These are phyloP conservation scores for Haemorhous mexicanus DNA, from an alignment of 2,113 vertebrate species.

Conservation along the genomic window DNA sequence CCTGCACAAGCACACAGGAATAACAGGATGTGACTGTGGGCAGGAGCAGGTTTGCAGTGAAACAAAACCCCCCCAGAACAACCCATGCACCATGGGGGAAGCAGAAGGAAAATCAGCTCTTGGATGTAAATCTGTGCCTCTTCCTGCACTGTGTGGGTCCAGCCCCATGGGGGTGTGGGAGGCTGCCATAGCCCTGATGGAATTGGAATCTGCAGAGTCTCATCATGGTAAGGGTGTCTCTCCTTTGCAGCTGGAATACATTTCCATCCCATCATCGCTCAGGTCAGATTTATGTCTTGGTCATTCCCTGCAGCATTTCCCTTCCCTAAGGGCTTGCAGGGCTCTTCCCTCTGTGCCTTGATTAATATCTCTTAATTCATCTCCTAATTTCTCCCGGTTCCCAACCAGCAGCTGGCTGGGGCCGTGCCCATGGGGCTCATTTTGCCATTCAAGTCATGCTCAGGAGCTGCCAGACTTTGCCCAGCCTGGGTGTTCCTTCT, in stretches of 20 bases:
- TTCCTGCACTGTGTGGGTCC: background rate
- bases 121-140: background rate
- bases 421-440: rapidly evolving
- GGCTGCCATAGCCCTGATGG: rapidly evolving
- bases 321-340: background rate
- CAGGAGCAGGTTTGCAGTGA: background rate
- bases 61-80: background rate
- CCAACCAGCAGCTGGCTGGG: background rate
- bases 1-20: background rate
- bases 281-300: background rate
- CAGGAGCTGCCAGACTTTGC: rapidly evolving
- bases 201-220: background rate
- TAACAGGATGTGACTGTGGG: background rate
- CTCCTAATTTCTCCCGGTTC: background rate
- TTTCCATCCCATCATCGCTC: background rate
- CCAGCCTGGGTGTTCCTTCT: background rate
- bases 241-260: background rate
- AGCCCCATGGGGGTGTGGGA: rapidly evolving
- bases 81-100: rapidly evolving
- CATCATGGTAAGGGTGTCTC: background rate
- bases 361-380: background rate
- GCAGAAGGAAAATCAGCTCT: background rate
- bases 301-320: background rate
- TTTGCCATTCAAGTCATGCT: rapidly evolving
- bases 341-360: background rate